phyloP scores from a whole-genome alignment of 2,797 vertebrate species.

The Tachyglossus aculeatus region DNA sequence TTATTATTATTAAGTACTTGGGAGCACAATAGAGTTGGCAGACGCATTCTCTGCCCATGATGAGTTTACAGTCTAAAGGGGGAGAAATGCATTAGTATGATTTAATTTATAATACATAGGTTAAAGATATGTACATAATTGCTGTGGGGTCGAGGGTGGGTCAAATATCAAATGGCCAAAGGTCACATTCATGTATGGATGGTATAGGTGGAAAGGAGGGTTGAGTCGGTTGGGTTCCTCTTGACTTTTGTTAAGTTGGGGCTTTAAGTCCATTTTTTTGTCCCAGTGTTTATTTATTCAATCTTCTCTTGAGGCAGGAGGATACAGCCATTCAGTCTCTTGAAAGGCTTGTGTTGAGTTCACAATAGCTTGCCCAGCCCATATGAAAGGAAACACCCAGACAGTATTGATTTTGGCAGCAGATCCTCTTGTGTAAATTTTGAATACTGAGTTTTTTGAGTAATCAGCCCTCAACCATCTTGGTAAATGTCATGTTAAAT shows the following conservation, averaged over 20 bases:
- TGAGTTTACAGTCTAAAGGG: too few relatives aligned
- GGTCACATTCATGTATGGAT: too few relatives aligned
- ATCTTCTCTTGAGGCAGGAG: neutral
- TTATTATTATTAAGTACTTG: too few relatives aligned
- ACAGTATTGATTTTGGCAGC: constrained; percentile 6
- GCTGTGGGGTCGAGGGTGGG: too few relatives aligned
- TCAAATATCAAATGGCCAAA: too few relatives aligned
- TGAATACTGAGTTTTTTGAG: constrained; percentile 4
- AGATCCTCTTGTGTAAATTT: constrained; percentile 8
- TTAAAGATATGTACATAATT: too few relatives aligned
- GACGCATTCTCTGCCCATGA: too few relatives aligned
- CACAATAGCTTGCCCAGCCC: constrained; percentile 17
- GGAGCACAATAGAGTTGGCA: too few relatives aligned
- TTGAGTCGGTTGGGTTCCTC: too few relatives aligned
- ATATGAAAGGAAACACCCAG: constrained; percentile 19
- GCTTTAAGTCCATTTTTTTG: neutral
- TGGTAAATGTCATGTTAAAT: neutral
- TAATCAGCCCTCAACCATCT: neutral
- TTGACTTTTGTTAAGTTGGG: neutral
- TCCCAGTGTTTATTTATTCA: constrained; percentile 1
- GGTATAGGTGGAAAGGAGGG: too few relatives aligned
- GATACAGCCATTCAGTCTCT: constrained; percentile 1
- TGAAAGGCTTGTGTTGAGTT: constrained; percentile 18
- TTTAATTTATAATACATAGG: too few relatives aligned
- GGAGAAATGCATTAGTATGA: too few relatives aligned